Evolutionary conservation across 1,140 invertebrate species (phyloP), one percentile per base, ranked within the genome.

Genomic region (Maniola jurtina): DNA sequence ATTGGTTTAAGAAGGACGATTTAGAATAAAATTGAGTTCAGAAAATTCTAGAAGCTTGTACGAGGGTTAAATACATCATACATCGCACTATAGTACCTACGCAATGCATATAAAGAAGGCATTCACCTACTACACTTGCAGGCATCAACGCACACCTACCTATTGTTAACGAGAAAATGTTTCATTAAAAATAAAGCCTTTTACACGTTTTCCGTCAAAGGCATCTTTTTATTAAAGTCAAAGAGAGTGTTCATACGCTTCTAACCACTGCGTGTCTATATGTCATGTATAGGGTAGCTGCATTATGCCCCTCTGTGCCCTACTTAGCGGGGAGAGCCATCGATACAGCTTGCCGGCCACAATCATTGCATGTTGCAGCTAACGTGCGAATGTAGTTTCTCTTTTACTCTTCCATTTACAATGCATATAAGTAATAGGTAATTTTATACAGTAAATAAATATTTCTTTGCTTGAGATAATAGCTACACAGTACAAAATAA

Each of bases 261-360:
- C 50, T 67, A 61, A 67, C 59, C 65, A 16, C 61, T 36, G 16
- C 45, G 42, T 57, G 14, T 15, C 15, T 50, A 40, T 72, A 52
- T 72, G 67, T 69, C 60, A 48, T 66, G 61, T 62, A 61, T 67
- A 63, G 61, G 38, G 16, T 57, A 42, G 64, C 66, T 68, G 64
- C 64, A 64, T 67, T 67, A 72, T 72, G 54, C 64, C 67, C 66
- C 55, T 63, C 64, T 48, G 68, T 75, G 73, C 70, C 71, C 73
- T 75, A 75, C 71, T 75, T 72, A 70, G 73, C 61, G 65, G 66
- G 68, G 67, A 64, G 70, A 70, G 60, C 59, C 67, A 70, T 68
- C 65, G 68, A 68, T 75, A 68, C 63, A 68, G 69, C 64, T 64
- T 64, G 64, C 72, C 56, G 66, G 66, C 73, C 73, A 75, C 73